These are phyloP conservation scores for Melieria picta DNA, from an alignment of 2,888 invertebrate genomes.

Conservation along the genomic window DNA sequence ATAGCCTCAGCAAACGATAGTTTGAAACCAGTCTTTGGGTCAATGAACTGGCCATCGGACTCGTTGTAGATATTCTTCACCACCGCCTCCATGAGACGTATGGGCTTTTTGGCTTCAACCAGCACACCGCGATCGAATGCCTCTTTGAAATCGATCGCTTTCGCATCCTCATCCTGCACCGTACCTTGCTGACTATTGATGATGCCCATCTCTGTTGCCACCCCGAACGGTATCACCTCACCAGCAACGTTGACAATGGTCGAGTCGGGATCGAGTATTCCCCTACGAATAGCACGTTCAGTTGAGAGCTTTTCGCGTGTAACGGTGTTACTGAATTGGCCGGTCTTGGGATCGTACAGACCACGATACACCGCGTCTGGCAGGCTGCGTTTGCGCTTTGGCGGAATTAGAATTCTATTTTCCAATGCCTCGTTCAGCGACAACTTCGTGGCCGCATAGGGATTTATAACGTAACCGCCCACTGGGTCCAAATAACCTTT, in stretches of 20 bases:
- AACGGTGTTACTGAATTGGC: conserved; percentile 82
- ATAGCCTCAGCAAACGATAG: conserved; percentile 86
- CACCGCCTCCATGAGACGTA: conserved; percentile 83
- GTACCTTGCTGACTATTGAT: conserved; percentile 81
- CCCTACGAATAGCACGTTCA: conserved; percentile 84
- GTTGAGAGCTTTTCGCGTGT: conserved; percentile 83
- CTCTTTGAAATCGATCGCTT: conserved; percentile 81
- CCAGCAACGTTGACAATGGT: conserved; percentile 87
- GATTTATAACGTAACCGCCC: conserved; percentile 82
- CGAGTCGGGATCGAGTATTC: conserved; percentile 84
- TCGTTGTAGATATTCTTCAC: conserved; percentile 83
- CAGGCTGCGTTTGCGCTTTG: conserved; percentile 83
- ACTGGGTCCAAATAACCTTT: conserved; percentile 81
- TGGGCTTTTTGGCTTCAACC: conserved; percentile 82
- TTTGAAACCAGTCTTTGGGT: conserved; percentile 81
- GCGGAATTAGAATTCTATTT: conserved; percentile 82
- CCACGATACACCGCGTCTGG: conserved; percentile 92
- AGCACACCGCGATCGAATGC: conserved; percentile 86
- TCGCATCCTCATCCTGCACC: conserved; percentile 71
- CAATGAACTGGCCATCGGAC: conserved; percentile 82
- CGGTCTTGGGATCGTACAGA: conserved; percentile 86
- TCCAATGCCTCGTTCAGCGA: conserved; percentile 86
- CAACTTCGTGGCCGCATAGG: conserved; percentile 77
- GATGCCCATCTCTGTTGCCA: conserved; percentile 81
- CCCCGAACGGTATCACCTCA: conserved; percentile 79